Conservation (phyloP, 2,888 invertebrate species). For the Tridacna gigas region DNA sequence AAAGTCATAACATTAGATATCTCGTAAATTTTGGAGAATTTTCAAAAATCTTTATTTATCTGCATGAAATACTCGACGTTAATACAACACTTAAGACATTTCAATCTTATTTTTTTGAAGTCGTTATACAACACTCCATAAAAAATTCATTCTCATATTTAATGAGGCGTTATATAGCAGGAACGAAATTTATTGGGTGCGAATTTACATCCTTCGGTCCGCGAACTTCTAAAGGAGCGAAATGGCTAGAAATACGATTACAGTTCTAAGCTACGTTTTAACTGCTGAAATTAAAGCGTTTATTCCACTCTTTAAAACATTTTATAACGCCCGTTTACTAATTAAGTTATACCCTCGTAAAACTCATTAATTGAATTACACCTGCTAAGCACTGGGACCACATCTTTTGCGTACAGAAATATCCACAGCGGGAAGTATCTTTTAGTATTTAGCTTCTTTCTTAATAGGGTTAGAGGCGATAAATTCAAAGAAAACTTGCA, state of each 20-base stretch:
- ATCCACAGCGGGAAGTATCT: neutral
- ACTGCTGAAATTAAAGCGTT: constrained; percentile 25
- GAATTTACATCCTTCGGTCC: constrained; percentile 30
- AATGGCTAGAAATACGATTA: constrained; percentile 18
- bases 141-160: constrained; percentile 19
- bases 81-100: too few species aligned
- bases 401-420: neutral
- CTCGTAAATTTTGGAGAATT: too few species aligned
- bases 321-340: constrained; percentile 26
- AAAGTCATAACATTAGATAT: too few species aligned
- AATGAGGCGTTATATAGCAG: constrained; percentile 44
- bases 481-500: too few species aligned
- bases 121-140: constrained; percentile 18
- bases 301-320: constrained; percentile 20
- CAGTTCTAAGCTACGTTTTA: constrained; percentile 4
- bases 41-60: too few species aligned
- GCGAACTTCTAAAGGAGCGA: constrained; percentile 6
- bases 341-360: constrained; percentile 27
- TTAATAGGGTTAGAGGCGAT: too few species aligned
- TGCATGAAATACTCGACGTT: too few species aligned
- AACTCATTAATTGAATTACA: constrained; percentile 25
- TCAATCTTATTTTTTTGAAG: neutral
- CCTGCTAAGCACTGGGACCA: constrained; percentile 7
- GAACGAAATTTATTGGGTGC: constrained; percentile 45
- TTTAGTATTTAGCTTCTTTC: too few species aligned